These are phyloP conservation scores for Echinarachnius parma DNA, from an alignment of 53 echinoderm and acorn worm species.

Conservation along the genomic window DNA sequence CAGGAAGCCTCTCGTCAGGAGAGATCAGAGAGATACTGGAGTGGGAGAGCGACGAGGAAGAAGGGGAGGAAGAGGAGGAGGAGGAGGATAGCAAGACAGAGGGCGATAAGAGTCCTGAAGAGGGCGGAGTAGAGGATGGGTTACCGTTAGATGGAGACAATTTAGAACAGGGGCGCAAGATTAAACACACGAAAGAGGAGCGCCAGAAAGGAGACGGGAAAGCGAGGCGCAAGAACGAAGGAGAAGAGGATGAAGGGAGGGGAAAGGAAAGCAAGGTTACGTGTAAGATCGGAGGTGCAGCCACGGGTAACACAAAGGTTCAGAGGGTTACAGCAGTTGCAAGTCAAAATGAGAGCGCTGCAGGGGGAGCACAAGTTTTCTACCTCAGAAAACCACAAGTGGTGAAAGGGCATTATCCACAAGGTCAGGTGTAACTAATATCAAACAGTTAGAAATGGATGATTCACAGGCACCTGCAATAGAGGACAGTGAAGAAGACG, in stretches of 20 bases:
- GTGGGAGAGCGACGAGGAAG: constrained; percentile 24
- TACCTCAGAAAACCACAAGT: too few species aligned
- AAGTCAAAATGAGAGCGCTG: too few species aligned
- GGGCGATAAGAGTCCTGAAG: constrained; percentile 11
- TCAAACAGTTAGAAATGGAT: too few species aligned
- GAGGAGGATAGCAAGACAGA: constrained; percentile 44
- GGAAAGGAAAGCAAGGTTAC: background rate
- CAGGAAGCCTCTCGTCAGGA: constrained; percentile 33
- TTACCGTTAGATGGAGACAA: background rate
- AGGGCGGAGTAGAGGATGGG: too few species aligned
- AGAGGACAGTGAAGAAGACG: constrained; percentile 40
- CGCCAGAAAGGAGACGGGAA: background rate
- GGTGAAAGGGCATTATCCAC: too few species aligned
- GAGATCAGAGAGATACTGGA: constrained; percentile 39
- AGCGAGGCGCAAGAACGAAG: constrained; percentile 14
- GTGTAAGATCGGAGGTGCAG: too few species aligned
- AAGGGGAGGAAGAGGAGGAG: constrained; percentile 15
- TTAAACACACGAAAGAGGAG: too few species aligned
- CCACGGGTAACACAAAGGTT: too few species aligned
- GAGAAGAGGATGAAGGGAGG: constrained; percentile 3
- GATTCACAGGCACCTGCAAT: too few species aligned
- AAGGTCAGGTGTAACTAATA: too few species aligned
- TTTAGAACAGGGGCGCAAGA: background rate
- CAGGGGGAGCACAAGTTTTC: too few species aligned
- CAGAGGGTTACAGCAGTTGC: too few species aligned